Evolutionary conservation across 2,888 invertebrate species (phyloP).

Genomic region (Ctenicera cuprea): DNA sequence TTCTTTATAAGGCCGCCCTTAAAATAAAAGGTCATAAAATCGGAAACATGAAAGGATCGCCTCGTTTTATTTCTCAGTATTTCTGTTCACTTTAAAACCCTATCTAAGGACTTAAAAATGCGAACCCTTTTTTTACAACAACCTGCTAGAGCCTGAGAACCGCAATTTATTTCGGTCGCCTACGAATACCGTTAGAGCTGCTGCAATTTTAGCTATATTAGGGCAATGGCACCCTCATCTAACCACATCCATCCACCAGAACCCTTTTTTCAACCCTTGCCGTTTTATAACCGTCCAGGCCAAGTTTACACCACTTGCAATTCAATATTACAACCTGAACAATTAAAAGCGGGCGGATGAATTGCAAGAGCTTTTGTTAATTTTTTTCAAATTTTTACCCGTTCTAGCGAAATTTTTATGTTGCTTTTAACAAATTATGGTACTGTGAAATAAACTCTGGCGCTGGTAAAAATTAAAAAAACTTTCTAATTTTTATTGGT

Average conservation of each 20-base stretch:
- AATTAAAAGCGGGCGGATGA: background rate
- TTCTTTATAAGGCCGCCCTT: background rate
- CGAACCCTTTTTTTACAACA: constrained; percentile 53
- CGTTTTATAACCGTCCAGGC: background rate
- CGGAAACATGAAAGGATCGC: constrained; percentile 42
- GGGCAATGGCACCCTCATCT: constrained; percentile 46
- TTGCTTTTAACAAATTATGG: too few species aligned
- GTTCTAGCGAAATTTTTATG: too few species aligned
- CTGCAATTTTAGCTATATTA: constrained; percentile 43
- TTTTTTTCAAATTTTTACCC: background rate
- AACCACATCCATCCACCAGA: constrained; percentile 42
- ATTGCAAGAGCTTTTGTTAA: background rate
- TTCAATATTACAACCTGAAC: constrained; percentile 8
- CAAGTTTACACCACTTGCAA: background rate
- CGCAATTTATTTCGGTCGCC: constrained; percentile 48
- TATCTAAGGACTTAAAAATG: constrained; percentile 40
- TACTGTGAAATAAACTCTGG: background rate
- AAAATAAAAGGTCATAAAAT: constrained; percentile 39
- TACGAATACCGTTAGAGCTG: constrained; percentile 44
- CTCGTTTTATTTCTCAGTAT: constrained; percentile 27
- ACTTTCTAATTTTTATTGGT: constrained; percentile 3
- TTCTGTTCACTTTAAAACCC: constrained; percentile 25
- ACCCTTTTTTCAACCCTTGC: constrained; percentile 19
- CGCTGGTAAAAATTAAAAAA: background rate
- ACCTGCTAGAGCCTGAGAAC: constrained; percentile 45